Evolutionary conservation across 2,888 invertebrate genomes (phyloP), one percentile per base, ranked within the genome.

Genomic region (Morpho deidamia): DNA sequence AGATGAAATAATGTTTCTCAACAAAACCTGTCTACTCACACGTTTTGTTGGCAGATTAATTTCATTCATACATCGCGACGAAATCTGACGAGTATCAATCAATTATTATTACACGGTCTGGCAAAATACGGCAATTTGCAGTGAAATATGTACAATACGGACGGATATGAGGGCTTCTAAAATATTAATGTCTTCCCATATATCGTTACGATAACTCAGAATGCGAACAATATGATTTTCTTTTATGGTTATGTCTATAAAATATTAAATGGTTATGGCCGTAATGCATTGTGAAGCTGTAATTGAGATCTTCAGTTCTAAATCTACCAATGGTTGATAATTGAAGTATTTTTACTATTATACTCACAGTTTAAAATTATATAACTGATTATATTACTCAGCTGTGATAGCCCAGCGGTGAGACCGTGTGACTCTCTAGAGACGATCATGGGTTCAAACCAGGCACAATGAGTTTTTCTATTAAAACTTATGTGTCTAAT

Each of bases 61-160:
- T 47, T 50, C 52, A 55, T 50, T 55, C 50, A 53, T 55, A 49
- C 51, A 47, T 58, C 49, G 53, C 44, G 50, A 53, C 51, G 47
- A 55, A 59, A 56, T 56, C 44, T 51, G 59, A 56, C 45, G 51
- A 37, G 51, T 34, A 53, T 59, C 59, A 48, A 59, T 59, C 58
- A 53, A 53, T 53, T 56, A 53, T 44, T 58, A 53, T 42, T 55
- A 53, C 11, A 34, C 35, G 44, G 49, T 53, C 50, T 40, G 47
- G 56, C 38, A 53, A 59, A 59, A 51, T 53, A 35, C 42, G 37
- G 50, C 51, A 48, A 56, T 53, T 59, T 45, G 51, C 41, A 12
- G 40, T 43, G 44, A 44, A 59, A 53, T 50, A 51, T 44, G 50
- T 50, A 43, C 44, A 55, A 48, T 53, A 39, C 52, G 38, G 11